Conservation (phyloP, 1,140 invertebrate species). For the Maniola jurtina region DNA sequence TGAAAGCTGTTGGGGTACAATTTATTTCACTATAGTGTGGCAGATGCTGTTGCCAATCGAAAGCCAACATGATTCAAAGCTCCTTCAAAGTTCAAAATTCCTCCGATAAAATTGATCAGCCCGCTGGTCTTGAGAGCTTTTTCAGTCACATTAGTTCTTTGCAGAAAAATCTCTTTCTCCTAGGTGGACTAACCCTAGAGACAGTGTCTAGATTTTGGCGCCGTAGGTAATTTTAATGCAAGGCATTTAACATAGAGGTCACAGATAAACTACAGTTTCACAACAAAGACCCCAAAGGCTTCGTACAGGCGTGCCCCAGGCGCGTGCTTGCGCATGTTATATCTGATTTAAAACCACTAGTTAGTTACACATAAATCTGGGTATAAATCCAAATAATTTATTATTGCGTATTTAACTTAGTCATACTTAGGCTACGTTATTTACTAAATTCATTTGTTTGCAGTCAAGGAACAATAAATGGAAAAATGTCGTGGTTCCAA, state of each 20-base stretch:
- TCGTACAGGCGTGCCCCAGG: constrained; percentile 26
- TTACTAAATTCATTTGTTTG: neutral
- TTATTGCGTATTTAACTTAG: constrained; percentile 11
- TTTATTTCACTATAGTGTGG: too few relatives aligned
- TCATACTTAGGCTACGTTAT: neutral
- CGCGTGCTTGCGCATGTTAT: constrained; percentile 25
- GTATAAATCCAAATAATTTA: constrained; percentile 21
- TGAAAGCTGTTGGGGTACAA: too few relatives aligned
- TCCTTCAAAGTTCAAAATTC: too few relatives aligned
- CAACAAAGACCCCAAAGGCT: constrained; percentile 29
- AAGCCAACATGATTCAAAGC: too few relatives aligned
- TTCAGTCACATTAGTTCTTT: too few relatives aligned
- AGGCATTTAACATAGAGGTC: constrained; percentile 20
- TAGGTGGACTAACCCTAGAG: too few relatives aligned
- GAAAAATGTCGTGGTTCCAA: too few relatives aligned
- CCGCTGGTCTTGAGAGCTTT: too few relatives aligned
- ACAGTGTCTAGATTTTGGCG: too few relatives aligned
- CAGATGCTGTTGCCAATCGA: too few relatives aligned
- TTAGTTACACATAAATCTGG: constrained; percentile 26
- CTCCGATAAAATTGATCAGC: too few relatives aligned
- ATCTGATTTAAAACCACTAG: constrained; percentile 25
- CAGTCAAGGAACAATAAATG: neutral
- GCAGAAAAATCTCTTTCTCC: too few relatives aligned
- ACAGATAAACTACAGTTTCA: constrained; percentile 29
- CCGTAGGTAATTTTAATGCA: neutral